A percentile compares a stretch with the other conserved stretches of the same genome.
Conservation (phyloP, 2,797 vertebrate genomes). For the Carcharodon carcharias region DNA sequence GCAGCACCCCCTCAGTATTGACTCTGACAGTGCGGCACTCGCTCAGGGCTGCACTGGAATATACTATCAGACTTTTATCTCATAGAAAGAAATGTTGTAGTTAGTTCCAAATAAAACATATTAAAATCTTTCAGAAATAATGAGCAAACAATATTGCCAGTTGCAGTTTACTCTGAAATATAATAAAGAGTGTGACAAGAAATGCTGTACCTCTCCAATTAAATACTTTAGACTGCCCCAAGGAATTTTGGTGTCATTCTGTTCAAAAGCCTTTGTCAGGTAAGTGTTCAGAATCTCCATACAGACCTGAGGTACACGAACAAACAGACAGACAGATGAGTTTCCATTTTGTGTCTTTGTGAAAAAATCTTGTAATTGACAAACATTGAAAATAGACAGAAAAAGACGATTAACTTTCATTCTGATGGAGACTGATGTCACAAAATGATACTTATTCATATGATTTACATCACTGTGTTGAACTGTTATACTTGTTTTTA, state of each 20-base stretch:
- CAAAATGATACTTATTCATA: not conserved
- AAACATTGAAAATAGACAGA: not conserved
- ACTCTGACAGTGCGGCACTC: not conserved
- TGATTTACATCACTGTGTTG: not conserved
- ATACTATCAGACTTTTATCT: not conserved
- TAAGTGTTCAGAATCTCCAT: conserved; percentile 91
- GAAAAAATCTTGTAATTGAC: not conserved
- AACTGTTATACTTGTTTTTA: not conserved
- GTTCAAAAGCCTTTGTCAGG: conserved; percentile 76
- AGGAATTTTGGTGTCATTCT: conserved; percentile 73
- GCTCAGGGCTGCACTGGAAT: not conserved
- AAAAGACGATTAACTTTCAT: not conserved
- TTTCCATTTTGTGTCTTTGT: not conserved
- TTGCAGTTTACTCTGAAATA: not conserved
- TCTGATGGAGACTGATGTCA: no score
- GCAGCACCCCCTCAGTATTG: not conserved
- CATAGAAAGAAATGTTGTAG: not conserved
- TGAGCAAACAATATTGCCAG: not conserved
- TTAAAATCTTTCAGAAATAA: not conserved
- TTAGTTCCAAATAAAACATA: not conserved
- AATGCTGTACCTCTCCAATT: conserved; percentile 78
- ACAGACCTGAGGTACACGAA: conserved; percentile 68
- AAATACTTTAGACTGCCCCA: conserved; percentile 94
- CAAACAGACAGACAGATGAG: not conserved
- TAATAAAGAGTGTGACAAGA: not conserved